A percentile compares a stretch with the other conserved stretches of the same genome.
Conservation (phyloP, 2,888 invertebrate genomes). For the Adelognathus sp. region DNA sequence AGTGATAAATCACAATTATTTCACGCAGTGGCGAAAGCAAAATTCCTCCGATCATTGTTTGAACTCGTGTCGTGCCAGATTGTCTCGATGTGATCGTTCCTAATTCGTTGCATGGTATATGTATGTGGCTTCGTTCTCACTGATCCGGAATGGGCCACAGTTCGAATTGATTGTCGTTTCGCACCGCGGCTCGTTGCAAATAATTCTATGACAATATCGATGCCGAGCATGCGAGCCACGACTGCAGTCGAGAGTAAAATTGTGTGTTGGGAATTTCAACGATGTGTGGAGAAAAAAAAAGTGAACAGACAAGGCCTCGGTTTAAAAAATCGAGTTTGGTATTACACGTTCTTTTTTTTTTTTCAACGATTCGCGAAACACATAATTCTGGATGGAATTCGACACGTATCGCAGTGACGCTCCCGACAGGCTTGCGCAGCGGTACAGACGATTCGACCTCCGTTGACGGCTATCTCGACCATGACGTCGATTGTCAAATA, state of each 20-base stretch:
- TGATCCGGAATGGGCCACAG: constrained; percentile 28
- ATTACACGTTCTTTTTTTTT: background rate
- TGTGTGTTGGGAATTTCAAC: background rate
- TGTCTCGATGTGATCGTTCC: constrained; percentile 36
- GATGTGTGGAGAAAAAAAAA: background rate
- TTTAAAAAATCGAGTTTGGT: background rate
- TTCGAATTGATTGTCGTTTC: constrained; percentile 22
- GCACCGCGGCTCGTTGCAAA: background rate
- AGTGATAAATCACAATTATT: background rate
- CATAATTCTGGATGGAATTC: background rate
- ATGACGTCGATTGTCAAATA: background rate
- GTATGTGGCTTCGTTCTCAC: constrained; percentile 13
- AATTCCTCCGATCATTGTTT: constrained; percentile 3
- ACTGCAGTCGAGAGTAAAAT: background rate
- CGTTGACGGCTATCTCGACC: background rate
- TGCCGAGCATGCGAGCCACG: background rate
- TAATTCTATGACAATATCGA: background rate
- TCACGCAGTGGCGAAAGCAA: background rate
- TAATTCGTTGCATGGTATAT: constrained; percentile 40
- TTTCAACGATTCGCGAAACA: background rate
- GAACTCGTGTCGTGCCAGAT: background rate
- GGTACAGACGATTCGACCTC: background rate
- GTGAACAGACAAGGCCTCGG: no score
- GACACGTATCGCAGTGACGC: background rate
- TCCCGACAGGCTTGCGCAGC: background rate